Evolutionary conservation across 2,113 vertebrate genomes (phyloP).

Genomic region (Poecilia latipinna): DNA sequence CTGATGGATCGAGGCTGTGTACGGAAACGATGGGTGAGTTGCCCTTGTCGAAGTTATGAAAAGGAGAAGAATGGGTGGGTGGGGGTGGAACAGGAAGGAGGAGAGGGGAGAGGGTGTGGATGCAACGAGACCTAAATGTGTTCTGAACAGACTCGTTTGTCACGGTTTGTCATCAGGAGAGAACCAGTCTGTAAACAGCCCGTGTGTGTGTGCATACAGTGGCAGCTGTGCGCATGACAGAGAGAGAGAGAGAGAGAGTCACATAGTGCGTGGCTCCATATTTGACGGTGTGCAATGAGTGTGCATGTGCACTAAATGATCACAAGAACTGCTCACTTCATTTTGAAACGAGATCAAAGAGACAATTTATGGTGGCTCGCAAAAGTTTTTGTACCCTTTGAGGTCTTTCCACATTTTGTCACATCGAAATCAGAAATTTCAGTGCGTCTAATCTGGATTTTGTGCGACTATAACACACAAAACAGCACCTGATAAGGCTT

Average conservation of each 20-base stretch:
- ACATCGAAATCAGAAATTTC: not conserved
- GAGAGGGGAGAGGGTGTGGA: not conserved
- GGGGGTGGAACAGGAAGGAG: not conserved
- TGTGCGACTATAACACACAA: too few relatives aligned
- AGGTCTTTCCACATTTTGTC: not conserved
- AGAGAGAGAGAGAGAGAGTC: not conserved
- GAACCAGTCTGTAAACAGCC: slow-evolving; percentile 49
- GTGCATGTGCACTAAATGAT: slow-evolving; percentile 45
- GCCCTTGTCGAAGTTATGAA: slow-evolving; percentile 72
- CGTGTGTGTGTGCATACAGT: slow-evolving; percentile 15
- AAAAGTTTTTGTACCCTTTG: not conserved
- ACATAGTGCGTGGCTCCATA: slow-evolving; percentile 6
- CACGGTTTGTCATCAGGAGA: slow-evolving; percentile 61
- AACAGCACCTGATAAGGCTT: not conserved
- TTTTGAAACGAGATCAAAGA: slow-evolving; percentile 19
- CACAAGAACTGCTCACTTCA: slow-evolving; percentile 10
- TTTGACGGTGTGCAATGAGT: slow-evolving; percentile 21
- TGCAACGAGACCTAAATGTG: slow-evolving; percentile 58
- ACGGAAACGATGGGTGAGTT: slow-evolving; percentile 64
- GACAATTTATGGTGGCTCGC: not conserved
- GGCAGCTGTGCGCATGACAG: not conserved
- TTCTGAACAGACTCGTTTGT: slow-evolving; percentile 67
- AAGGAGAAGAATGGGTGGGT: slow-evolving; percentile 35
- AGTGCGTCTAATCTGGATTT: too few relatives aligned
- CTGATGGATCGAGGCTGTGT: slow-evolving; percentile 69